These are phyloP conservation scores for Lipophrys pholis DNA, from an alignment of 2,113 vertebrate species.

Conservation along the genomic window DNA sequence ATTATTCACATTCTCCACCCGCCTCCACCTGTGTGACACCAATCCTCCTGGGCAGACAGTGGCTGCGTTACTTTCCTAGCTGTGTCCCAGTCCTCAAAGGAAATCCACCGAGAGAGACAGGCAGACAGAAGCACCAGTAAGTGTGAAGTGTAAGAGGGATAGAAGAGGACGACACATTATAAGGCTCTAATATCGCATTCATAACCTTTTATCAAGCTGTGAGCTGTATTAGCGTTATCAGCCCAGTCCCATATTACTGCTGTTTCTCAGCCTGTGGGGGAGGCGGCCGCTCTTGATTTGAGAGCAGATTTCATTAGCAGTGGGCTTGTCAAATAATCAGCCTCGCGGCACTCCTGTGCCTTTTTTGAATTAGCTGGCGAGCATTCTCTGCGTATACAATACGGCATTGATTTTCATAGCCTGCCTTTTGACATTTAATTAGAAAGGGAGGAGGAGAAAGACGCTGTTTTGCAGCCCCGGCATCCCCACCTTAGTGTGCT, in stretches of 20 bases:
- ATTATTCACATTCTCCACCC: not conserved
- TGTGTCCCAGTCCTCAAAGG: not conserved
- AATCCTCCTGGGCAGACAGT: slow-evolving; percentile 14
- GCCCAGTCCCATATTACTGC: slow-evolving; percentile 13
- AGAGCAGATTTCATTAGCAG: slow-evolving; percentile 63
- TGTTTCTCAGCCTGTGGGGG: slow-evolving; percentile 1
- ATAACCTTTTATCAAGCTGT: slow-evolving; percentile 39
- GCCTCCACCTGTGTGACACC: slow-evolving; percentile 33
- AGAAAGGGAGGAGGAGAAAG: slow-evolving; percentile 39
- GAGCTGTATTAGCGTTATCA: slow-evolving; percentile 32
- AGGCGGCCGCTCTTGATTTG: slow-evolving; percentile 27
- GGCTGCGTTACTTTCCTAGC: slow-evolving; percentile 33
- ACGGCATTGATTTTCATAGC: slow-evolving; percentile 71
- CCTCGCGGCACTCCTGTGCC: slow-evolving; percentile 38
- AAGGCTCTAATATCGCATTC: slow-evolving; percentile 37
- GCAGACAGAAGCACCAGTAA: slow-evolving; percentile 4
- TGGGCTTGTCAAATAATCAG: slow-evolving; percentile 67
- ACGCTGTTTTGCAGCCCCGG: slow-evolving; percentile 35
- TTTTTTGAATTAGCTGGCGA: slow-evolving; percentile 53
- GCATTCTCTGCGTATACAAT: slow-evolving; percentile 48
- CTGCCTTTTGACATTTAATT: slow-evolving; percentile 78
- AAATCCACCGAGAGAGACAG: slow-evolving; percentile 2
- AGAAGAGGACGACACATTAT: slow-evolving; percentile 15
- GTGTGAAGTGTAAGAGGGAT: slow-evolving; percentile 19
- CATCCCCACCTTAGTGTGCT: slow-evolving; percentile 19